Evolutionary conservation across 1,140 invertebrate genomes (phyloP), one percentile per base, ranked within the genome.

Genomic region (Microplitis demolitor): DNA sequence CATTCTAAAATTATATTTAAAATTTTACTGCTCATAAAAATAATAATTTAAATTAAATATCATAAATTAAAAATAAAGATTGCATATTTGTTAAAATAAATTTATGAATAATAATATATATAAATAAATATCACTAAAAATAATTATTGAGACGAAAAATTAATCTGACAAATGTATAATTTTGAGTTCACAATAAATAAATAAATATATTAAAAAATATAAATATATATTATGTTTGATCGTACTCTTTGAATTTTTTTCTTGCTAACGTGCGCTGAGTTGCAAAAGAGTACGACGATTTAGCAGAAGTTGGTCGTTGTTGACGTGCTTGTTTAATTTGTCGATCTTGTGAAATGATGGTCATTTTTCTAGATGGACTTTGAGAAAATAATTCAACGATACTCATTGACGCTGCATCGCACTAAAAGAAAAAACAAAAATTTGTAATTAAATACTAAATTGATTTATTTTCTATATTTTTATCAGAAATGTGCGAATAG

Each of bases 161-260:
- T 4, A 16, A 51, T 53, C 58, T 33, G 4, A 34, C 58, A 63
- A 54, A 35, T 34, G 4, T 31, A 16, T 58, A 13, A 35, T 37
- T 66, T 66, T 62, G 50, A 58, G 9, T 50, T 16, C 34, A 53
- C n/a, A 14, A 51, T 9, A 67, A 56, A 61, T 69, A 69, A 66
- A 68, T 11, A 37, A 8, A 6, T 8, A 53, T 66, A 51, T 35
- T 33, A 51, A 16, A 1, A 9, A 60, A 37, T 9, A 13, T 39
- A 11, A 9, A 13, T 5, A 56, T 24, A 24, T 24, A 24, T 58
- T 53, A 67, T 39, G 11, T 14, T 5, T 77, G 80, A 50, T 82
- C 84, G 66, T 85, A 87, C 85, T 87, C 82, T 69, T 85, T 87
- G 3, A 86, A 66, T 77, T 84, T 87, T 76, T 86, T 87, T 70